Evolutionary conservation across 2,888 invertebrate genomes (phyloP), one percentile per base, ranked within the genome.

Genomic region (Nomada hirtipes): DNA sequence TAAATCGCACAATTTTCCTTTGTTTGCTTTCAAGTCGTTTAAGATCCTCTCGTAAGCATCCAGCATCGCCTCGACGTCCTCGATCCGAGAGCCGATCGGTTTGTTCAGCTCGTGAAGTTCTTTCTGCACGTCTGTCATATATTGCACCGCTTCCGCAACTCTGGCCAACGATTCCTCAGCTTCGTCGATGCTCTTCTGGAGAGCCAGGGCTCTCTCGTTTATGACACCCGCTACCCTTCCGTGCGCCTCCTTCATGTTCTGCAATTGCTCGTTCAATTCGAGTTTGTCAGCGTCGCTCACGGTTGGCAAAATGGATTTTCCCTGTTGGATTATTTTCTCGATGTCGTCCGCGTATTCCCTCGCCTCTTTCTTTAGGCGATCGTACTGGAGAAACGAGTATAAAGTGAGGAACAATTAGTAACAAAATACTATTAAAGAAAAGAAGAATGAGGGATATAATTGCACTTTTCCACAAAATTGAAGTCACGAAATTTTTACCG

Each of bases 41-140:
- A 98, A 94, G 68, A 98, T 97, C 86, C 96, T 95, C 94, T 98
- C 97, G 90, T 98, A 98, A 0, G 97, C 95, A 53, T 95, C 95
- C 42, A 98, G 95, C 86, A 98, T 95, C n/a, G 96, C 96, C 92
- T 98, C 97, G 0, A 98, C 98, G 92, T 98, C 98, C 91, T 98
- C 97, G 1, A 97, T 97, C 91, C 97, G 96, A 72, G 96, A 97
- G 15, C 98, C 98, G 53, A 98, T 96, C 0, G 98, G 98, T 93
- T 97, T 97, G 90, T 97, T 97, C 2, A 98, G 94, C 77, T 97
- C 96, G 86, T 97, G 97, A 20, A 98, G 94, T 91, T 98, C 97
- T 77, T 96, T 96, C 92, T 98, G 97, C n/a, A 98, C 96, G 88
- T 96, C 96, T 73, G 96, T 96, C 91, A 98, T 95, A 93, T 97